These are phyloP conservation scores for Mirza zaza DNA, from an alignment of 2,113 vertebrate species.

Conservation along the genomic window DNA sequence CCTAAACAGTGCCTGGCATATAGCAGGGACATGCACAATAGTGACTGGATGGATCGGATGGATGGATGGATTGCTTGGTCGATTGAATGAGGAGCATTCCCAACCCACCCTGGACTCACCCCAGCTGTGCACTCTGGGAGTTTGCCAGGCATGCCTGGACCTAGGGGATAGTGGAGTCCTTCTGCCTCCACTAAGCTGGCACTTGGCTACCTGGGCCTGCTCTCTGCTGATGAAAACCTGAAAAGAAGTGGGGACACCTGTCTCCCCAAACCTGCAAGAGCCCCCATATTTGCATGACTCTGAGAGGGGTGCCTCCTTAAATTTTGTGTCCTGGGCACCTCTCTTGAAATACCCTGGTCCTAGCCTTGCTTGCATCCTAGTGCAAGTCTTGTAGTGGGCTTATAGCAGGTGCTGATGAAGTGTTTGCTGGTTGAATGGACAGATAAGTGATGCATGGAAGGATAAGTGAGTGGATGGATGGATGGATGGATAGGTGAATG, in stretches of 20 bases:
- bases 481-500: neutral
- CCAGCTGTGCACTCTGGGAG: neutral
- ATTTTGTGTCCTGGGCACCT: neutral
- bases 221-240: neutral
- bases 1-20: neutral
- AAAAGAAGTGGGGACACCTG: neutral
- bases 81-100: neutral
- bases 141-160: neutral
- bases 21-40: fast-evolving
- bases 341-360: neutral
- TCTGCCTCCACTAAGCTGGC: neutral
- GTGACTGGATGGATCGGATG: too few relatives aligned
- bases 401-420: too few relatives aligned
- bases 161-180: neutral
- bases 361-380: neutral
- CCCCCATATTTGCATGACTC: neutral
- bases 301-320: too few relatives aligned
- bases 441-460: too few relatives aligned
- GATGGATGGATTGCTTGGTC: too few relatives aligned
- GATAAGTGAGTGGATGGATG: neutral
- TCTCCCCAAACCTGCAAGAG: neutral
- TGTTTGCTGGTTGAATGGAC: too few relatives aligned
- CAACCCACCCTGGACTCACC: neutral
- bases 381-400: neutral
- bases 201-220: neutral